These are phyloP conservation scores for Tokudaia muenninki DNA, from an alignment of 2,797 vertebrate genomes.

Conservation along the genomic window DNA sequence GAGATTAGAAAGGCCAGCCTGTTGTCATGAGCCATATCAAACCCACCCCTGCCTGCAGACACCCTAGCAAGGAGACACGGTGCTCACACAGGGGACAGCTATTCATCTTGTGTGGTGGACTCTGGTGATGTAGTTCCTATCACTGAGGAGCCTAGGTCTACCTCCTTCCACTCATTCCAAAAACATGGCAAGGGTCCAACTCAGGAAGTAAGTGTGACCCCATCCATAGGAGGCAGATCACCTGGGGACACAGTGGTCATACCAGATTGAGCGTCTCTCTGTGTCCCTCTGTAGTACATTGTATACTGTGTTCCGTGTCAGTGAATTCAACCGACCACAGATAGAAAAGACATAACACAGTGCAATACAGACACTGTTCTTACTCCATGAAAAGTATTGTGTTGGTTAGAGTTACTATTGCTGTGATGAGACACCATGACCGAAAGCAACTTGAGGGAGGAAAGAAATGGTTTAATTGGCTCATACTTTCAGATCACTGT, in stretches of 20 bases:
- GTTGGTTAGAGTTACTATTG: not conserved
- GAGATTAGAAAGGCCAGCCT: not conserved
- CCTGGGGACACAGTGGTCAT: not conserved
- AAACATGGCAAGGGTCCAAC: not conserved
- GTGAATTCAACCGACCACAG: not conserved
- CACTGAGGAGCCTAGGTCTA: rapidly evolving
- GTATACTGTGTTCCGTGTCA: not conserved
- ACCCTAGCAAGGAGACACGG: too few species aligned
- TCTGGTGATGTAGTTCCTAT: not conserved
- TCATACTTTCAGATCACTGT: too few species aligned
- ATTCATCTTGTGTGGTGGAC: too few species aligned
- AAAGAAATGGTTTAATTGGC: not conserved
- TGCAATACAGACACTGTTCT: too few species aligned
- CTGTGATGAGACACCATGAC: not conserved
- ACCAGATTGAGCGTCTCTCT: too few species aligned
- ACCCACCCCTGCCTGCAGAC: too few species aligned
- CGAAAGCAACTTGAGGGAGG: too few species aligned
- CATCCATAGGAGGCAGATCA: too few species aligned
- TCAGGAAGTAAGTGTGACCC: rapidly evolving
- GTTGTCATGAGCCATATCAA: not conserved
- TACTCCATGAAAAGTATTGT: not conserved
- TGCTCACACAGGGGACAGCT: rapidly evolving
- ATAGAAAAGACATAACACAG: not conserved
- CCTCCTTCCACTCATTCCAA: too few species aligned
- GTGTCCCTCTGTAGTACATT: not conserved